Base-by-base conservation (phyloP, 2,797 vertebrate species). In the Columba guinea region DNA sequence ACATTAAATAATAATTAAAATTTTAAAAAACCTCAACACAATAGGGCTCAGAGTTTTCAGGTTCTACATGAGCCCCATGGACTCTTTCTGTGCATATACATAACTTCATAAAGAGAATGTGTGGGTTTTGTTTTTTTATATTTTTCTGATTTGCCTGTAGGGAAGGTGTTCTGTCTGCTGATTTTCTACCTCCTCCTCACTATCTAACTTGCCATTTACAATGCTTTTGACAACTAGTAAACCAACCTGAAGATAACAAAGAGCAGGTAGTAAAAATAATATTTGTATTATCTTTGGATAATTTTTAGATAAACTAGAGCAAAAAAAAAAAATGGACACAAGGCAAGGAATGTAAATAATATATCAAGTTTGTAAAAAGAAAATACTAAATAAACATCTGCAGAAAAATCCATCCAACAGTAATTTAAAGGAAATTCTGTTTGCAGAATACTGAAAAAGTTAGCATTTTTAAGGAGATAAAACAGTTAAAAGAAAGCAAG, bases 1-100 rank as follows among this genome's bases (percentile, higher is more conserved):
- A 30, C 3, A 46, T 21, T 32, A 8, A 41, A 39, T 46, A 46
- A 20, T 44, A 44, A 44, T 44, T 35, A 30, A 30, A 3, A 46
- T 19, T 19, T 32, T 6, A 44, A 39, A 77, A 44, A 39, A 11
- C 0, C 2, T 46, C 44, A 46, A 20, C 11, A 12, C 12, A 1
- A 27, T 5, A 56, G 6, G 23, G 4, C 5, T 73, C 5, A 73
- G 20, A 39, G 24, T 49, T 59, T 92, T 70, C 22, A 68, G 12
- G 23, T 64, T 71, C 14, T 27, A 64, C 16, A 51, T 53, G 41
- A 79, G 30, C 6, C 8, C 7, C 1, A 1, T 39, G 10, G 27
- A 23, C 12, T 69, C 11, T 60, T 6, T 70, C 10, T 4, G 13
- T n/a, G 5, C 16, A n/a, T 2, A 7, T 14, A 5, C 0, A 1